Evolutionary conservation across 2,113 vertebrate genomes (phyloP), one percentile per base, ranked within the genome.

Genomic region (Crotophaga sulcirostris): DNA sequence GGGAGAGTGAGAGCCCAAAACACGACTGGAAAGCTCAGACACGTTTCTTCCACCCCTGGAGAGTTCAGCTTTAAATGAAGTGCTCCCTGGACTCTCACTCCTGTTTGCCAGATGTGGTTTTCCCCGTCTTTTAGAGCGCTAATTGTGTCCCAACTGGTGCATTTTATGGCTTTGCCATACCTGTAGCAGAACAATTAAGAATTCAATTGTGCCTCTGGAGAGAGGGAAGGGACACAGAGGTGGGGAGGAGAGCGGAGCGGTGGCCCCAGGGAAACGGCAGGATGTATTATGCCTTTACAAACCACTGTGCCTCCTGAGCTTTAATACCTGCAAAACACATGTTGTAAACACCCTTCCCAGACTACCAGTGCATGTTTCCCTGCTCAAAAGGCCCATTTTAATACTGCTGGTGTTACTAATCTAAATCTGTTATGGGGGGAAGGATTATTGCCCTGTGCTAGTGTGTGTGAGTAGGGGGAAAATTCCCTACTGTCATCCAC

Each of bases 81-180:
- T 1, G 1, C 56, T 97, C 94, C 89, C 91, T 47, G 67, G 84
- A 91, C 75, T 93, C 84, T 79, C 92, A 82, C 47, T 6, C 80
- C 90, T 52, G 40, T 64, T 80, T 87, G 79, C 96, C 95, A 97
- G 94, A 95, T 97, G 93, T 95, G 76, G 33, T 92, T 97, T 96
- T 62, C 47, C 47, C 64, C 12, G 3, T 40, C 78, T 94, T 84
- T 94, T 81, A 40, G 64, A 95, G 63, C 17, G 5, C 26, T 96
- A 92, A 96, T 97, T 97, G 90, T 91, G 96, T 92, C 95, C 94
- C 93, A 97, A 74, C 90, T 95, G 94, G 87, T 90, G 9, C 29
- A 2, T 75, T 94, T 97, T 75, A 82, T 77, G 93, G 82, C 64
- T 92, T 94, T 83, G 52, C 51, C 64, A 5, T 77, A 83, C 76